phyloP scores from a whole-genome alignment of 2,113 vertebrate species.

The Burhinus oedicnemus region DNA sequence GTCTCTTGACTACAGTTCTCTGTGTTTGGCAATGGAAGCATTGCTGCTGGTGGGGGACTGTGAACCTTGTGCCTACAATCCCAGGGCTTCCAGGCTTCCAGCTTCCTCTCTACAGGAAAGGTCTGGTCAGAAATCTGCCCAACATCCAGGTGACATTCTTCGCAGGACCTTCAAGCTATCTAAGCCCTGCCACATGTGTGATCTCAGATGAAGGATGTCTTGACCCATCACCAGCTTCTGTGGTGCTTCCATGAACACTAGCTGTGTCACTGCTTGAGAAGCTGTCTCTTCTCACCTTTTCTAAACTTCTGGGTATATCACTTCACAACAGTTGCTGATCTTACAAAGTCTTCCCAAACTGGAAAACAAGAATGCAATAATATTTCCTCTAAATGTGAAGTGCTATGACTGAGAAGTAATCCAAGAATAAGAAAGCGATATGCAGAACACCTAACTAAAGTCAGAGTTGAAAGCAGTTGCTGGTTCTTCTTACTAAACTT shows the following conservation, averaged over 20 bases:
- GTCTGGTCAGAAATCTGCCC: background rate
- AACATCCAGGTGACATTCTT: background rate
- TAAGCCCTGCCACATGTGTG: background rate
- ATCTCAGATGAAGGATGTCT: background rate
- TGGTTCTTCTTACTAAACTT: background rate
- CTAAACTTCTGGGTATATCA: background rate
- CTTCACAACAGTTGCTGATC: background rate
- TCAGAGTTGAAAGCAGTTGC: background rate
- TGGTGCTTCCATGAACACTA: background rate
- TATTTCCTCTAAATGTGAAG: background rate
- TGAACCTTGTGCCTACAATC: background rate
- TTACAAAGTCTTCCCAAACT: background rate
- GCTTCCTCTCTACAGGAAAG: background rate
- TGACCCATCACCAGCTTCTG: background rate
- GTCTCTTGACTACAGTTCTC: background rate
- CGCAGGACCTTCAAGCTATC: background rate
- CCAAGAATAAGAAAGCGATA: background rate
- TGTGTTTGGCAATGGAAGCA: fast-evolving
- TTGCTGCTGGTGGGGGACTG: background rate
- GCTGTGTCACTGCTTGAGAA: background rate
- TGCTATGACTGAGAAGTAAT: background rate
- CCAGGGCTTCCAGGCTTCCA: background rate
- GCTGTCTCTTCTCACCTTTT: background rate
- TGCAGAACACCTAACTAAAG: background rate
- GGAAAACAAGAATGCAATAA: background rate